Conservation (phyloP, 1,140 invertebrate genomes). For the Bombyx mori region ASM3026992v2 NC_085114.1:14638001-14638500, state of each 20-base stretch:
- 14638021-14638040: too few relatives aligned
- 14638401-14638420: constrained; percentile 36
- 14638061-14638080: too few relatives aligned
- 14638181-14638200: constrained; percentile 93
- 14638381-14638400: constrained; percentile 61
- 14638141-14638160: too few relatives aligned
- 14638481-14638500: not conserved
- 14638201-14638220: constrained; percentile 92
- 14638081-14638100: too few relatives aligned
- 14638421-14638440: not conserved
- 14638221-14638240: constrained; percentile 79
- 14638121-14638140: too few relatives aligned
- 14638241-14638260: constrained; percentile 65
- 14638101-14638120: too few relatives aligned
- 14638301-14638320: constrained; percentile 59
- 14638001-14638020: too few relatives aligned
- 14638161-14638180: constrained; percentile 76
- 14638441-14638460: not conserved
- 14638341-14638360: constrained; percentile 52
- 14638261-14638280: constrained; percentile 50
- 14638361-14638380: constrained; percentile 59
- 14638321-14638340: constrained; percentile 59
- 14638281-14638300: constrained; percentile 67
- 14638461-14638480: not conserved
- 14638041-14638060: too few relatives aligned